Evolutionary conservation across 2,113 vertebrate genomes (phyloP), one percentile per base, ranked within the genome.

Genomic region (Strigops habroptila): DNA sequence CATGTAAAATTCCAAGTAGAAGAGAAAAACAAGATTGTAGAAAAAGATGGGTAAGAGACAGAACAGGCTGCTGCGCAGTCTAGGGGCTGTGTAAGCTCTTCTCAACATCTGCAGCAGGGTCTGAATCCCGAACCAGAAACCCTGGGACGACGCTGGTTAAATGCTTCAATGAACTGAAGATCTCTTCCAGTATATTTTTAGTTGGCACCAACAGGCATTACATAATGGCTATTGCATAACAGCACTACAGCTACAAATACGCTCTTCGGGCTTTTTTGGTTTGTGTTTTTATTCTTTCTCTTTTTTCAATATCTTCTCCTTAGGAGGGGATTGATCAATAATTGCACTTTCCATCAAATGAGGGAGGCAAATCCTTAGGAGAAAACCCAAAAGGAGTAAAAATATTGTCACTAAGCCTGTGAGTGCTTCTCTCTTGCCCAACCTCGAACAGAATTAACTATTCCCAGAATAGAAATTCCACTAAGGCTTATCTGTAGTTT

Each of bases 111-210:
- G 88, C 59, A 91, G 75, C 41, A 76, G 33, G 31, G 27, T 39
- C 5, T 79, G 68, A 67, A 65, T 81, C 35, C 81, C 39, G 37
- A 82, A 79, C 7, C 15, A 96, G 91, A 89, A 92, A 73, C 44
- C 59, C 84, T 55, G 83, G 68, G 78, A 87, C 4, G 33, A 84
- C 2, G 12, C 64, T 79, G 69, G 90, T 96, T 96, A 95, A 95
- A 92, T 75, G 91, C 91, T 96, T 92, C 91, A 93, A 86, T 93
- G 95, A 91, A 94, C 95, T 94, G 93, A 95, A 86, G 93, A 92
- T 96, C 88, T 94, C 92, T 91, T 80, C 53, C 88, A 89, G 96
- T 93, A 17, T 97, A 96, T 97, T 97, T 97, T 97, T 97, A 97
- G 96, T 94, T 95, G 94, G 93, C 87, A 95, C 78, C 92, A 86